Conservation (phyloP, 2,888 invertebrate genomes). For the Archips crataeganus region DNA sequence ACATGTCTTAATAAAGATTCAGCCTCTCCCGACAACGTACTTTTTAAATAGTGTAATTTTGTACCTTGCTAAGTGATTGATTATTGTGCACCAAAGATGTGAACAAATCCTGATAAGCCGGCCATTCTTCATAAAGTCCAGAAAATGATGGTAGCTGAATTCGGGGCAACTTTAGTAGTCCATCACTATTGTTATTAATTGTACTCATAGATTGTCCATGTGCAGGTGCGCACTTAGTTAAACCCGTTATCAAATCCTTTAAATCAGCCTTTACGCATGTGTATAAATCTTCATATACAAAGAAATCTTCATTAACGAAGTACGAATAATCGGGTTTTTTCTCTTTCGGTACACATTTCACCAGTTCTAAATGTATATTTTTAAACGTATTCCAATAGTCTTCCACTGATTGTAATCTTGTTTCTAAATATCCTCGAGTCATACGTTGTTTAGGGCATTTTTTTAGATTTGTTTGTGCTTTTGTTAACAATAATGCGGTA, state of each 20-base stretch:
- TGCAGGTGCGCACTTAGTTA: neutral
- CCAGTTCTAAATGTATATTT: neutral
- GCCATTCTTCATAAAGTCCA: conserved; percentile 1
- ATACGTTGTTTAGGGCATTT: neutral
- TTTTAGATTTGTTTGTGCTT: neutral
- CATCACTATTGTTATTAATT: no score
- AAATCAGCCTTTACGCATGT: neutral
- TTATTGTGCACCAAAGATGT: neutral
- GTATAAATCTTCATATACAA: neutral
- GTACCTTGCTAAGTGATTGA: neutral
- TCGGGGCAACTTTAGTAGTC: neutral
- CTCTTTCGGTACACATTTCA: neutral
- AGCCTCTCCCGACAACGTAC: conserved; percentile 15
- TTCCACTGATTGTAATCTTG: neutral
- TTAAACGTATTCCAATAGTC: neutral
- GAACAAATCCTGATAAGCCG: neutral
- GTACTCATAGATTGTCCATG: neutral
- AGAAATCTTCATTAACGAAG: neutral
- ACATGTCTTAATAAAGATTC: conserved; percentile 23
- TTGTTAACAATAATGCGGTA: neutral
- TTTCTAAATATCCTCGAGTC: neutral
- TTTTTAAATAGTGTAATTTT: no score
- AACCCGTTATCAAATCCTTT: neutral
- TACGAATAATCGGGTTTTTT: neutral
- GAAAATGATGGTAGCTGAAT: neutral